These are phyloP conservation scores for Athetis lepigone DNA, from an alignment of 2,888 invertebrate genomes.

Conservation along the genomic window DNA sequence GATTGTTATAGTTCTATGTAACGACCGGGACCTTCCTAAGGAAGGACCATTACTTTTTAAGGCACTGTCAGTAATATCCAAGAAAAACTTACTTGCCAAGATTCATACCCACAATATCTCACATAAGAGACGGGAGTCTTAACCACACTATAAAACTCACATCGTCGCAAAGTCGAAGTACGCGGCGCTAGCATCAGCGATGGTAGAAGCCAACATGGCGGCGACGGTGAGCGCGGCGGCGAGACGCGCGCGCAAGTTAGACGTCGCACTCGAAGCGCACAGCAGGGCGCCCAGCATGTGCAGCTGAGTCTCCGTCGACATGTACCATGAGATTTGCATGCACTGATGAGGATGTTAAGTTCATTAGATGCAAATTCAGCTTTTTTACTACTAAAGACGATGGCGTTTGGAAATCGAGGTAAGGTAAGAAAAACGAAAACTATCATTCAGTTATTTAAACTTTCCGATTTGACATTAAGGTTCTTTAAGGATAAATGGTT, in stretches of 20 bases:
- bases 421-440: not conserved
- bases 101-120: too few relatives aligned
- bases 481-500: not conserved
- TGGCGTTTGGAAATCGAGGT: too few relatives aligned
- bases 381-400: too few relatives aligned
- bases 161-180: conserved; percentile 69
- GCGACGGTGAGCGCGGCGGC: conserved; percentile 77
- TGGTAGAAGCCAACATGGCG: conserved; percentile 83
- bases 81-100: too few relatives aligned
- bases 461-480: not conserved
- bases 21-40: too few relatives aligned
- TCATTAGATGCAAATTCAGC: not conserved
- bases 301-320: conserved; percentile 94
- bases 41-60: too few relatives aligned
- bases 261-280: conserved; percentile 84
- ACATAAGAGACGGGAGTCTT: too few relatives aligned
- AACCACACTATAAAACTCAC: too few relatives aligned
- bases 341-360: conserved; percentile 88
- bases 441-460: not conserved
- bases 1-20: too few relatives aligned
- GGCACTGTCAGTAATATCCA: too few relatives aligned
- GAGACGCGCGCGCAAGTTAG: conserved; percentile 32
- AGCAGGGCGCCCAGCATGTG: conserved; percentile 93
- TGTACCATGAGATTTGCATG: conserved; percentile 95
- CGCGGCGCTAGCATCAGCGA: conserved; percentile 86